Evolutionary conservation across 2,797 vertebrate species (phyloP).

Genomic region (Sphenopsis melanotis): DNA sequence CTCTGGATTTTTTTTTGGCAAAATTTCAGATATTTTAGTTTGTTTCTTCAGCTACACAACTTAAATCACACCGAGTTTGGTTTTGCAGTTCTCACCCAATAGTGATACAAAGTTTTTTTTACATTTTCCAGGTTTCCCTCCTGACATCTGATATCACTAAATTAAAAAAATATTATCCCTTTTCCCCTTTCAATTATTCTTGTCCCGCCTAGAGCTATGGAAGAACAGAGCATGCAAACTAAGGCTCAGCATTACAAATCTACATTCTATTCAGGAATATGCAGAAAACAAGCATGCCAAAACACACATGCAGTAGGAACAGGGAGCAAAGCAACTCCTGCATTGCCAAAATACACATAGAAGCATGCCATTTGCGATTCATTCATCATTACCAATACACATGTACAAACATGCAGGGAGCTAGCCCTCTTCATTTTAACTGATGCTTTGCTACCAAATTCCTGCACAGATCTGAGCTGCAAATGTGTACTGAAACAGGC

Average conservation of each 20-base stretch:
- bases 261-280: neutral
- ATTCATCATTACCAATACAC: neutral
- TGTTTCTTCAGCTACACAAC: neutral
- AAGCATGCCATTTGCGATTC: neutral
- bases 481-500: neutral
- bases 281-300: neutral
- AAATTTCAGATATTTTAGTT: neutral
- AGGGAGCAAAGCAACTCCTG: neutral
- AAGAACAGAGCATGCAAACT: neutral
- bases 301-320: neutral
- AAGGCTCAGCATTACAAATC: neutral
- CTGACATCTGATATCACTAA: neutral
- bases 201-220: neutral
- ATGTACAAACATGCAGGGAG: neutral
- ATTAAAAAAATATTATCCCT: neutral
- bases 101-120: neutral
- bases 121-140: neutral
- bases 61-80: neutral
- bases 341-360: neutral
- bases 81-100: neutral
- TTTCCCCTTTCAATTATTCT: constrained; percentile 4
- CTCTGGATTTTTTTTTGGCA: neutral
- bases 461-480: neutral
- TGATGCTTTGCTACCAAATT: neutral
- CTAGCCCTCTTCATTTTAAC: neutral